Evolutionary conservation across 2,888 invertebrate genomes (phyloP).

Genomic region (Dasysyrphus albostriatus): DNA sequence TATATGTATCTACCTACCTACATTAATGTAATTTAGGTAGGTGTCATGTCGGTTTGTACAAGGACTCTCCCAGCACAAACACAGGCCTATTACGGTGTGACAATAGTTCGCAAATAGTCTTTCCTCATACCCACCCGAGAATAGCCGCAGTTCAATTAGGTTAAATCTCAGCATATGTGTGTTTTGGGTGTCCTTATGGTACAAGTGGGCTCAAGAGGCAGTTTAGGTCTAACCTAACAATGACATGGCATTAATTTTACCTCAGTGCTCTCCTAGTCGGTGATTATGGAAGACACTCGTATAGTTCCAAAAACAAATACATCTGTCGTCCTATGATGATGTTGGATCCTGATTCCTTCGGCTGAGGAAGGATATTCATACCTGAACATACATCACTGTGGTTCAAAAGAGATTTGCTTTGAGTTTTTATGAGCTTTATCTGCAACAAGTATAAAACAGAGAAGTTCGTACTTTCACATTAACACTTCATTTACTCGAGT

Average conservation of each 20-base stretch:
- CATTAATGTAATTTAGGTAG: not conserved
- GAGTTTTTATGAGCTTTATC: conserved; percentile 12
- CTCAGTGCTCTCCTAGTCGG: conserved; percentile 42
- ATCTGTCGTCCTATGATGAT: not conserved
- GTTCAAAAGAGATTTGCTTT: conserved; percentile 6
- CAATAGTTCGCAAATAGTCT: conserved; percentile 9
- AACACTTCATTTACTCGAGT: conserved; percentile 16
- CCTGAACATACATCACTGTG: conserved; percentile 6
- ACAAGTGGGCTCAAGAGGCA: conserved; percentile 57
- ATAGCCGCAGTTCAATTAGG: conserved; percentile 58
- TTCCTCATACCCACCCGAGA: conserved; percentile 11
- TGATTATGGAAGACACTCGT: conserved; percentile 35
- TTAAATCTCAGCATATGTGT: conserved; percentile 41
- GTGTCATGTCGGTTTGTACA: conserved; percentile 6
- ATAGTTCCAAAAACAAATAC: conserved; percentile 14
- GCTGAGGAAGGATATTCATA: conserved; percentile 8
- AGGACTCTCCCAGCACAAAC: conserved; percentile 1
- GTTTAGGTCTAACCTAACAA: conserved; percentile 27
- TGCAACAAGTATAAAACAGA: conserved; percentile 41
- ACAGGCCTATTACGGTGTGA: conserved; percentile 11
- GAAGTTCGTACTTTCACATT: not conserved
- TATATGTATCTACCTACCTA: not conserved
- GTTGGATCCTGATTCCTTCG: not conserved
- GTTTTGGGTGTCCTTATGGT: conserved; percentile 7
- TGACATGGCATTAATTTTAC: conserved; percentile 62